Percentiles rank a stretch among this genome's conserved stretches.
Conservation (phyloP, 2,888 invertebrate genomes). For the Malacosoma neustria region DNA sequence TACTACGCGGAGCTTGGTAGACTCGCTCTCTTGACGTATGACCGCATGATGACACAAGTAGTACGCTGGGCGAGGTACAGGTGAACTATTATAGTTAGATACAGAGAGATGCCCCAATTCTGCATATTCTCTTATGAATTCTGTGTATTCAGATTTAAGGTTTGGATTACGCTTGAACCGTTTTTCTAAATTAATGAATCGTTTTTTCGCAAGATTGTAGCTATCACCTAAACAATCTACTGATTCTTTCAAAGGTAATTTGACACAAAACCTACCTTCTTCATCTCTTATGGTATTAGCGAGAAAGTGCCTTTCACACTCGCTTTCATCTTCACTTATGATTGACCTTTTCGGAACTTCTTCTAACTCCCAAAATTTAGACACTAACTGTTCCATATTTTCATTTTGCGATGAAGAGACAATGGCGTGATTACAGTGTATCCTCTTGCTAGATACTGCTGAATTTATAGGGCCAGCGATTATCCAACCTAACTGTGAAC, state of each 20-base stretch:
- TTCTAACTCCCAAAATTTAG: too few species aligned
- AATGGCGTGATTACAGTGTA: too few species aligned
- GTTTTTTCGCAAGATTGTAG: conserved; percentile 1
- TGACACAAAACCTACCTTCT: conserved; percentile 11
- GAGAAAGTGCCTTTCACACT: conserved; percentile 8
- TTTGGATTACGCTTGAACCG: conserved; percentile 5
- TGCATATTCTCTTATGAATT: conserved; percentile 5
- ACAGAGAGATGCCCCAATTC: too few species aligned
- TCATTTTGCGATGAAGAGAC: too few species aligned
- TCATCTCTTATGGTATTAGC: conserved; percentile 6
- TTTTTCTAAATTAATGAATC: conserved; percentile 6
- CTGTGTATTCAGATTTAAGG: conserved; percentile 5
- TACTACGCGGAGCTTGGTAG: conserved; percentile 18
- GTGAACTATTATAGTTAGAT: too few species aligned
- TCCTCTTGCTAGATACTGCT: too few species aligned
- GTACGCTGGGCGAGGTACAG: conserved; percentile 7
- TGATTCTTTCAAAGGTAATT: conserved; percentile 11
- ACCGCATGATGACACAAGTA: conserved; percentile 22
- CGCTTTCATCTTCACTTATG: too few species aligned
- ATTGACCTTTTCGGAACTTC: too few species aligned
- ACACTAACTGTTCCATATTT: too few species aligned
- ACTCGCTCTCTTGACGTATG: conserved; percentile 11
- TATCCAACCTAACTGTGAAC: too few species aligned
- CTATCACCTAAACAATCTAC: conserved; percentile 10
- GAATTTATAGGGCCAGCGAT: too few species aligned